phyloP scores from a whole-genome alignment of 2,113 vertebrate species.

The Ovis canadensis region DNA sequence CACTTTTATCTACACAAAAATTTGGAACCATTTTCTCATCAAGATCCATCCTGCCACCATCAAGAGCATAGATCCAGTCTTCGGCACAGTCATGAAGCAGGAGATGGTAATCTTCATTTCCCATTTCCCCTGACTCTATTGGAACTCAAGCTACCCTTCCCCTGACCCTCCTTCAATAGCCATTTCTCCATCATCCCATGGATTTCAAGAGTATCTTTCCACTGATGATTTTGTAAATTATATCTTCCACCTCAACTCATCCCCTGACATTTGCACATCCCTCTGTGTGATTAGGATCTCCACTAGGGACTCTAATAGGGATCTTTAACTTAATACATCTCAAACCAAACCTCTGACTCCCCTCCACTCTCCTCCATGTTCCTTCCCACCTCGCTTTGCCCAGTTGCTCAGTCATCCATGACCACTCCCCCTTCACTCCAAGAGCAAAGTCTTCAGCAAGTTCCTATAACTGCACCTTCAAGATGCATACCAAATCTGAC shows the following conservation, averaged over 20 bases:
- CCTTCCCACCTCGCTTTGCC: not conserved
- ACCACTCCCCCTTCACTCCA: not conserved
- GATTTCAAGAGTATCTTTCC: not conserved
- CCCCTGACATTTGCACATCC: not conserved
- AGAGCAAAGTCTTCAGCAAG: not conserved
- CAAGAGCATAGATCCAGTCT: not conserved
- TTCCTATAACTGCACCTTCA: not conserved
- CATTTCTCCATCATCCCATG: not conserved
- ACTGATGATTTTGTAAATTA: not conserved
- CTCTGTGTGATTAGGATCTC: not conserved
- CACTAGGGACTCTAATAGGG: not conserved
- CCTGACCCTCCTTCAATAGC: not conserved
- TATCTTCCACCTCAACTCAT: not conserved
- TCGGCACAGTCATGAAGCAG: not conserved
- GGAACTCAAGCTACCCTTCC: not conserved
- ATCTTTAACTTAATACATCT: not conserved
- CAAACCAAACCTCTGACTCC: not conserved
- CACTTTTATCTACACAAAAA: not conserved
- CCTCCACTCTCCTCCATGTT: rapidly evolving
- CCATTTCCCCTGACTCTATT: rapidly evolving
- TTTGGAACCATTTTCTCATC: not conserved
- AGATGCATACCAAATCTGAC: not conserved
- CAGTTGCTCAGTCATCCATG: not conserved
- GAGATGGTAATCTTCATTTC: not conserved
- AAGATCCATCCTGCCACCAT: not conserved